Percentiles rank a stretch among this genome's conserved stretches.
These are phyloP conservation scores for Holacanthus passer DNA, from an alignment of 2,113 vertebrate genomes.

Conservation along the genomic window DNA sequence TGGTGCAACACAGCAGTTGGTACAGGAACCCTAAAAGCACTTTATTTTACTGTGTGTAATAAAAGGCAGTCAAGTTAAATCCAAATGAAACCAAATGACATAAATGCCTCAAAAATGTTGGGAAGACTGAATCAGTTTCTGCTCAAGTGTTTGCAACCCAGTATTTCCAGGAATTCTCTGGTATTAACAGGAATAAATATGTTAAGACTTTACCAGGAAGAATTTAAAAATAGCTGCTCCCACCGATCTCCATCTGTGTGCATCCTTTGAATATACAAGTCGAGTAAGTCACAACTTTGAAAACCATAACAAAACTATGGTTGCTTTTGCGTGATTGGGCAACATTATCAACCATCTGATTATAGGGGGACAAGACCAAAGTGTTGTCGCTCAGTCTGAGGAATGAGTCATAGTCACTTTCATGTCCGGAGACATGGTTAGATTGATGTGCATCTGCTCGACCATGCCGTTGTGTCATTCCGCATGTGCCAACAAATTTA, in stretches of 20 bases:
- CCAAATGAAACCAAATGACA: conserved; percentile 59
- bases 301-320: not conserved
- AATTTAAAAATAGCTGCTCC: not conserved
- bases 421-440: conserved; percentile 6
- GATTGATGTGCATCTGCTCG: conserved; percentile 2
- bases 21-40: conserved; percentile 17
- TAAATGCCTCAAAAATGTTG: conserved; percentile 46
- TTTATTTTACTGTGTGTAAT: conserved; percentile 57
- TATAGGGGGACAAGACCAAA: not conserved
- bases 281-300: conserved; percentile 9
- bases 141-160: conserved; percentile 35
- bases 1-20: conserved; percentile 13
- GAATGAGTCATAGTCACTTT: not conserved
- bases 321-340: conserved; percentile 1
- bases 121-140: conserved; percentile 36
- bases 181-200: conserved; percentile 17
- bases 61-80: conserved; percentile 57
- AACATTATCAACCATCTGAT: not conserved
- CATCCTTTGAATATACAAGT: not conserved
- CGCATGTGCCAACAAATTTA: not conserved
- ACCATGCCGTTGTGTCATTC: not conserved
- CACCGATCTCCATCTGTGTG: conserved; percentile 20
- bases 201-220: not conserved
- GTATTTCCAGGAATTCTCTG: conserved; percentile 38
- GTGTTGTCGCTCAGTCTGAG: not conserved